A percentile compares a stretch with the other conserved stretches of the same genome.
These are phyloP conservation scores for Benthosema pterotum DNA, from an alignment of 2,797 vertebrate species.

Conservation along the genomic window DNA sequence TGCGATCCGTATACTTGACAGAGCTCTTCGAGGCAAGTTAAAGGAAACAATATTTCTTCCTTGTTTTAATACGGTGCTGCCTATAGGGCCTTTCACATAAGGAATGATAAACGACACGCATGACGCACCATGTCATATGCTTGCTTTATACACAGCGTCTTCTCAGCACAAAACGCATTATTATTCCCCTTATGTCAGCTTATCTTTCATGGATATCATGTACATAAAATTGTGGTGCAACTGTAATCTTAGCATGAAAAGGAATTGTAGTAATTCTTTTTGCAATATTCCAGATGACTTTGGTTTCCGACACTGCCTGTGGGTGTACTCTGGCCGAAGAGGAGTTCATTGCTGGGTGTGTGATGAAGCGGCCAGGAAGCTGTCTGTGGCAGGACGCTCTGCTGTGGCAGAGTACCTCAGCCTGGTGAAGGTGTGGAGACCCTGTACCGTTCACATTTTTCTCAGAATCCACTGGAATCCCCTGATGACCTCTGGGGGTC, in stretches of 20 bases:
- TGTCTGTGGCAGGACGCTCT: conserved; percentile 88
- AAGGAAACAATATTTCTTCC: neutral
- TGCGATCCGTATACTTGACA: conserved; percentile 88
- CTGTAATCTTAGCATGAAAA: neutral
- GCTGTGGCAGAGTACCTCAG: conserved; percentile 94
- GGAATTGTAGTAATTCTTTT: neutral
- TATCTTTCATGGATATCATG: neutral
- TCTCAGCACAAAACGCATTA: no score
- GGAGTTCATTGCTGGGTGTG: conserved; percentile 99
- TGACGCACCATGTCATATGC: no score
- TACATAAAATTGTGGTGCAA: neutral
- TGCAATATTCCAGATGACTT: conserved; percentile 86
- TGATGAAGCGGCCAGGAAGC: conserved; percentile 89
- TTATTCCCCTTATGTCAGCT: neutral
- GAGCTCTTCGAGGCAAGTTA: conserved; percentile 85
- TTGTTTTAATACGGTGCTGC: neutral
- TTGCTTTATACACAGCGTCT: no score
- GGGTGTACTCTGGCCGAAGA: conserved; percentile 96
- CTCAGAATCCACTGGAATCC: no score
- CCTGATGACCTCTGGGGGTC: no score
- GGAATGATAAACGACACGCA: no score
- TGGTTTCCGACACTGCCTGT: conserved; percentile 90
- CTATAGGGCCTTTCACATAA: no score
- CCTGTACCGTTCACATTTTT: neutral
- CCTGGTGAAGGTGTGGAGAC: conserved; percentile 89